Evolutionary conservation across 2,888 invertebrate species (phyloP).

Genomic region (Diarsia mendica): DNA sequence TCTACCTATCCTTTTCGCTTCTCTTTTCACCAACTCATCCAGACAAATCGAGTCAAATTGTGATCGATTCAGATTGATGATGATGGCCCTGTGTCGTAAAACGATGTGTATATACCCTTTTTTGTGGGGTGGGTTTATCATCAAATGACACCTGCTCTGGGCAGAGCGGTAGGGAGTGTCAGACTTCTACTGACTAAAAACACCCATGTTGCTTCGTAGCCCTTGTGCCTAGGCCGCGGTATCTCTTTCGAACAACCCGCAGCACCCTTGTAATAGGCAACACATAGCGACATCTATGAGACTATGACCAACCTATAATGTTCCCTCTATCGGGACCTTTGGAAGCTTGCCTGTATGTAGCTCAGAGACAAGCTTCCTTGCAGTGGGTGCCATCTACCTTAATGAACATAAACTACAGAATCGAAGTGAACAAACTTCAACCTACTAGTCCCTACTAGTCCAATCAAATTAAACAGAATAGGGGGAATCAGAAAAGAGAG

Average conservation of each 20-base stretch:
- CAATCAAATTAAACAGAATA: too few species aligned
- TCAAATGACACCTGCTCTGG: too few species aligned
- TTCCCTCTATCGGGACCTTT: not conserved
- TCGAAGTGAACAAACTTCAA: not conserved
- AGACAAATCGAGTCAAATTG: not conserved
- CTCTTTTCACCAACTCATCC: not conserved
- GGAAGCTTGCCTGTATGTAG: not conserved
- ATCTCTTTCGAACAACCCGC: too few species aligned
- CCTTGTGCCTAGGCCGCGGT: too few species aligned
- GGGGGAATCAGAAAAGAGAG: too few species aligned
- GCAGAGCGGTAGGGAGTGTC: too few species aligned
- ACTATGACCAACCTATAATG: not conserved
- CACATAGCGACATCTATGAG: constrained; percentile 37
- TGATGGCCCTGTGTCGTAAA: not conserved
- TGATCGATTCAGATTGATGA: not conserved
- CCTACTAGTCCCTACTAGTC: too few species aligned
- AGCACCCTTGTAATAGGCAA: not conserved
- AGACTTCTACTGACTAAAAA: too few species aligned
- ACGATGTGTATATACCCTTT: too few species aligned
- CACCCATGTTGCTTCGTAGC: too few species aligned
- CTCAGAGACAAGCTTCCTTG: not conserved
- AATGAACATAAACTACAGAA: constrained; percentile 5
- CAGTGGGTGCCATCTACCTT: constrained; percentile 27
- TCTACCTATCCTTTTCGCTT: too few species aligned
- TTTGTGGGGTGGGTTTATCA: too few species aligned